A percentile compares a stretch with the other conserved stretches of the same genome.
Evolutionary conservation across 1,140 invertebrate genomes (phyloP).

Genomic region (Choristoneura fumiferana): DNA sequence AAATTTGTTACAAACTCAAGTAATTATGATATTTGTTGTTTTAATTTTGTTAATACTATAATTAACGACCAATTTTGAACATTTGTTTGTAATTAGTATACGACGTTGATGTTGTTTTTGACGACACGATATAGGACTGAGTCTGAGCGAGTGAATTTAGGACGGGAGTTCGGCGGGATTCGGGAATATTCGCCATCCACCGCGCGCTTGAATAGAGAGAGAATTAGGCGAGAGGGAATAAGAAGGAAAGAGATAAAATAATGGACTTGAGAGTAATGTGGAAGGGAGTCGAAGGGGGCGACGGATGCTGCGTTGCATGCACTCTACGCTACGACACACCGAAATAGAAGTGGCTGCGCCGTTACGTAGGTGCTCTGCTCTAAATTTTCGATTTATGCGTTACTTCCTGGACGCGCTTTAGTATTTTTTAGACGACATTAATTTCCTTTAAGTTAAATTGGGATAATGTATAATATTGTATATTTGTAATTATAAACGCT

Average conservation of each 20-base stretch:
- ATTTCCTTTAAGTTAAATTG: slow-evolving; percentile 8
- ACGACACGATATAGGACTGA: slow-evolving; percentile 33
- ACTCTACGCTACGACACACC: slow-evolving; percentile 44
- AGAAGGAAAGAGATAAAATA: slow-evolving; percentile 29
- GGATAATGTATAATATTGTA: background rate
- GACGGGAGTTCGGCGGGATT: slow-evolving; percentile 42
- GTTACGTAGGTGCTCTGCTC: slow-evolving; percentile 36
- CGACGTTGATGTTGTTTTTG: slow-evolving; percentile 33
- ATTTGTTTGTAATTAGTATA: slow-evolving; percentile 30
- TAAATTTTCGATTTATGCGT: slow-evolving; percentile 49
- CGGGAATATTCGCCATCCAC: slow-evolving; percentile 41
- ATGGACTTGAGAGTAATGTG: slow-evolving; percentile 21
- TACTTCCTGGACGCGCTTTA: slow-evolving; percentile 43
- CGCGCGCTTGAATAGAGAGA: slow-evolving; percentile 25
- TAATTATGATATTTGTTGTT: slow-evolving; percentile 2
- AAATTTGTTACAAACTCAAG: background rate
- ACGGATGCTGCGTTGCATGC: slow-evolving; percentile 55
- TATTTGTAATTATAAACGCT: too few relatives aligned
- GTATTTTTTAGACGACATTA: slow-evolving; percentile 16
- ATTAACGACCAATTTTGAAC: slow-evolving; percentile 25
- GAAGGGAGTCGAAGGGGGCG: slow-evolving; percentile 21
- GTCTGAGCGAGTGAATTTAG: slow-evolving; percentile 48
- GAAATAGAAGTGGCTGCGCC: slow-evolving; percentile 56
- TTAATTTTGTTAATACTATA: background rate
- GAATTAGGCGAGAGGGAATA: slow-evolving; percentile 27